phyloP scores from a whole-genome alignment of 2,113 vertebrate species.

The Poicephalus meyeri region DNA sequence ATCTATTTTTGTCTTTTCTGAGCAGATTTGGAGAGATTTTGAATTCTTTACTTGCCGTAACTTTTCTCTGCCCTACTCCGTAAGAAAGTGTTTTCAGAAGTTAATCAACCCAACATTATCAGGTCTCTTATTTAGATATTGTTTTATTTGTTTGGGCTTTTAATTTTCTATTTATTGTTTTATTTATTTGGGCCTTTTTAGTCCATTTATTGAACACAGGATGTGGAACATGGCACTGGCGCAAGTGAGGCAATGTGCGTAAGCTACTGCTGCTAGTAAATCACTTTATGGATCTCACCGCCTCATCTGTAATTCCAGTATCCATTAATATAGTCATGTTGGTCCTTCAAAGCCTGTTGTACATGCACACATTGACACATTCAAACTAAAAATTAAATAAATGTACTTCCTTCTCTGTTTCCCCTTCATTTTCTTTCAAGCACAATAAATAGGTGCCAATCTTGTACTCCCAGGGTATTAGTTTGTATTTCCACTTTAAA shows the following conservation, averaged over 20 bases:
- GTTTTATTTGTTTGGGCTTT: not conserved
- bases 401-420: not conserved
- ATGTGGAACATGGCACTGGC: not conserved
- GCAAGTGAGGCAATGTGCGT: not conserved
- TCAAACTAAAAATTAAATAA: not conserved
- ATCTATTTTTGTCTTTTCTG: conserved; percentile 2
- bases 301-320: not conserved
- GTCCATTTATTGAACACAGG: not conserved
- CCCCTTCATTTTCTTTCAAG: not conserved
- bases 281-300: not conserved
- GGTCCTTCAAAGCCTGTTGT: not conserved
- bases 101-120: not conserved
- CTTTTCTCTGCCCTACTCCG: not conserved
- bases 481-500: not conserved
- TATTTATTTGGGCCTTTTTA: not conserved
- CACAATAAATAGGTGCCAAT: not conserved
- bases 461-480: not conserved
- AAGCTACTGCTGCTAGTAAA: not conserved
- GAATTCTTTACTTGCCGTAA: not conserved
- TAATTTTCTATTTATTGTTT: not conserved
- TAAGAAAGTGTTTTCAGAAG: not conserved
- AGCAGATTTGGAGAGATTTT: not conserved
- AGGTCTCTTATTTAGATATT: not conserved
- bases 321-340: not conserved
- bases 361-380: not conserved